Evolutionary conservation across 2,113 vertebrate species (phyloP), one percentile per base, ranked within the genome.

Genomic region (Rhinichthys klamathensis): DNA sequence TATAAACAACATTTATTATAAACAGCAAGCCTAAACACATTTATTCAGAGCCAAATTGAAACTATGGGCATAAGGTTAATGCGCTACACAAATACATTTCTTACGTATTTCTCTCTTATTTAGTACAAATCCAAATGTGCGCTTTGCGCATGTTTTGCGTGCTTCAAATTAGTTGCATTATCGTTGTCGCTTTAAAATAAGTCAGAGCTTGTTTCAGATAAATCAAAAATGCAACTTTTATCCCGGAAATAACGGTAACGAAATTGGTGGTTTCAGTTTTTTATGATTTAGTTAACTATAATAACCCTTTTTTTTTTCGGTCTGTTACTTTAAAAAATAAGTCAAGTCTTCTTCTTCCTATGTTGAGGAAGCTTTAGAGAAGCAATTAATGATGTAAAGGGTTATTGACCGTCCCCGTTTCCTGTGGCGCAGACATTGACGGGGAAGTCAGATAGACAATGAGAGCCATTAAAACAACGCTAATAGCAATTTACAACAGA

Each of bases 401-500:
- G 80, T 93, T 92, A 94, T 94, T 92, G 92, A 94, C 88, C 90
- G 88, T 91, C 92, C 92, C 93, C 93, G 90, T 90, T 94, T 95
- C 94, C 94, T 94, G 94, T 92, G 89, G 90, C 87, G 86, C 92
- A 94, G 94, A 95, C 93, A 72, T 90, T 91, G 92, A 94, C 90
- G 89, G 84, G 93, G 92, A 94, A 92, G 91, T 87, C 88, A 87
- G 90, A 91, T 92, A 94, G 93, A 95, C 93, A 93, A 90, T 90
- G 91, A 93, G 92, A 92, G 92, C 89, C 93, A 94, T 95, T 95
- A 95, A 94, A 93, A 92, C 88, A 86, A 82, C 89, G 86, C 92
- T 94, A 94, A 94, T 93, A 93, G 94, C 93, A 93, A 94, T 94
- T 95, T 95, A 94, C 92, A 93, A 89, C 92, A 91, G 92, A 92